Evolutionary conservation across 2,888 invertebrate genomes (phyloP), one percentile per base, ranked within the genome.

Genomic region (Halocaridina rubra): DNA sequence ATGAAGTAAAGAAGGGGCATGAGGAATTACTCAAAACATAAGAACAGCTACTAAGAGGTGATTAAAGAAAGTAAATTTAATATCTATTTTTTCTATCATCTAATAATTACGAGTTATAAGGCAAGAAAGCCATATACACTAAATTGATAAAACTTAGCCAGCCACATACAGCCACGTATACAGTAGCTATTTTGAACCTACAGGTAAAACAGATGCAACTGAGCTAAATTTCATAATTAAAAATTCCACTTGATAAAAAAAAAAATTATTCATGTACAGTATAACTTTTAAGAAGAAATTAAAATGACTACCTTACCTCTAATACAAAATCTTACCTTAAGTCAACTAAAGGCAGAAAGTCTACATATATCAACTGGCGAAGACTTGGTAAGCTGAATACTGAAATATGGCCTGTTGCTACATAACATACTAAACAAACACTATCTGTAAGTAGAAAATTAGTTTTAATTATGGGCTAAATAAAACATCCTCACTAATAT

Each of bases 381-480:
- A 99, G 94, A 91, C 98, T 98, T 87, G 99, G 99, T 91, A 99
- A 93, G 92, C 97, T 98, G 93, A 97, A 97, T 88, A 97, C 96
- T 90, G 95, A 94, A 90, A 99, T 93, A 92, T 97, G 97, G 81
- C 98, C 98, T 92, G 96, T 98, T 88, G 98, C 97, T 90, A 97
- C 93, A 93, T 98, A 98, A 92, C 96, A 96, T 89, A 96, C 95
- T 90, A 98, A 93, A 92, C 98, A 98, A 90, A 97, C 96, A 91
- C 97, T 97, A 92, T 98, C 98, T 98, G 94, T 19, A 93, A 72
- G 46, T 30, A 24, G 32, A 39, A 29, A 76, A 0, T 10, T 8
- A 16, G 22, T 64, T 19, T 19, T 8, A n/a, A n/a, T n/a, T n/a
- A n/a, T n/a, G n/a, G n/a, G n/a, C n/a, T n/a, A n/a, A n/a, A n/a